Conservation (phyloP, 2,797 vertebrate species). For the Zenarchopterus dispar region DNA sequence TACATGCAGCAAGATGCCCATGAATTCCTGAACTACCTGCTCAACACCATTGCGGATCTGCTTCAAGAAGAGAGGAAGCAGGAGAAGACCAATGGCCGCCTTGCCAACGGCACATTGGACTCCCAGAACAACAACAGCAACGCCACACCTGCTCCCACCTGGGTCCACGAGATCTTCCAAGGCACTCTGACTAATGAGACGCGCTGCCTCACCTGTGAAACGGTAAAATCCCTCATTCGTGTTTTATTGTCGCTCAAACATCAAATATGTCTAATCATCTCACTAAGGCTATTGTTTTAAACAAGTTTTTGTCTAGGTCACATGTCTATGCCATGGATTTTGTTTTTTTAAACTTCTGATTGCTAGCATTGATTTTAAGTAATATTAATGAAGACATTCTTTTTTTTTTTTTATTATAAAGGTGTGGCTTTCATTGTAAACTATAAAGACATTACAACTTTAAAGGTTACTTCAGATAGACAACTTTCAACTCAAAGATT, state of each 20-base stretch:
- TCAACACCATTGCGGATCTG: conserved; percentile 97
- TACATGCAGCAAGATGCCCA: conserved; percentile 99
- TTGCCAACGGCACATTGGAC: conserved; percentile 89
- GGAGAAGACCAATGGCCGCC: conserved; percentile 94
- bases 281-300: not conserved
- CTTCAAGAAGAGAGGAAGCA: conserved; percentile 97
- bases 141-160: conserved; percentile 90
- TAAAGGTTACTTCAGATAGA: too few relatives aligned
- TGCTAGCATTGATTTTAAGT: too few relatives aligned
- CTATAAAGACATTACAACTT: too few relatives aligned
- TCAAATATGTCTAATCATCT: too few relatives aligned
- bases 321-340: too few relatives aligned
- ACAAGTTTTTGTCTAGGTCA: not conserved
- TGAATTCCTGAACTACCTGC: conserved; percentile 97
- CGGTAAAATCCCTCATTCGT: conserved; percentile 76
- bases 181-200: conserved; percentile 99
- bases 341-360: too few relatives aligned
- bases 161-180: conserved; percentile 99
- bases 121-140: conserved; percentile 95
- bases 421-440: too few relatives aligned
- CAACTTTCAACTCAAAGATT: too few relatives aligned
- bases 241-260: not conserved
- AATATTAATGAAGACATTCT: too few relatives aligned
- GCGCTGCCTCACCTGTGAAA: conserved; percentile 98
- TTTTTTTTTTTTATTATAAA: too few relatives aligned